Evolutionary conservation across 1,140 invertebrate genomes (phyloP).

Genomic region (Teleogryllus occipitalis): DNA sequence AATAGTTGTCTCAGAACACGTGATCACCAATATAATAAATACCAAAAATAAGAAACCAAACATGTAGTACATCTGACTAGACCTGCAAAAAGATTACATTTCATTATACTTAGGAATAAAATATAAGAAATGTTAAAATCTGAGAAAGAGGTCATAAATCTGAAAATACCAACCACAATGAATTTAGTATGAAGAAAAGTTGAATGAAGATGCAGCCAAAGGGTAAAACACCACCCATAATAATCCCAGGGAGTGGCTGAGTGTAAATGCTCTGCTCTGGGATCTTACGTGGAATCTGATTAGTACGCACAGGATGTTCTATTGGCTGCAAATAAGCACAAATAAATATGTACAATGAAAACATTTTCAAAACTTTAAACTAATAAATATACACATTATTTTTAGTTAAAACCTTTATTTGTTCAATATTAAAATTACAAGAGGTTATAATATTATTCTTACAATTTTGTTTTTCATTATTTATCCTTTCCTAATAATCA

Average conservation of each 20-base stretch:
- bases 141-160: not conserved
- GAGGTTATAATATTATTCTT: no score
- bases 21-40: conserved; percentile 94
- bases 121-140: not conserved
- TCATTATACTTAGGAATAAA: not conserved
- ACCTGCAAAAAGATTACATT: conserved; percentile 42
- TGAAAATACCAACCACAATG: conserved; percentile 67
- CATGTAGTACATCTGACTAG: conserved; percentile 98
- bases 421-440: no score
- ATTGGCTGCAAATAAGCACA: conserved; percentile 54
- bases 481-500: no score
- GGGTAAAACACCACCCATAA: conserved; percentile 97
- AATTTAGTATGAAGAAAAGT: conserved; percentile 97
- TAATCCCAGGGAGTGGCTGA: conserved; percentile 79
- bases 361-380: not conserved
- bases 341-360: not conserved
- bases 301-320: conserved; percentile 94
- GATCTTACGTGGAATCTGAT: conserved; percentile 97
- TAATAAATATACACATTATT: not conserved
- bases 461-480: no score
- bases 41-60: conserved; percentile 98
- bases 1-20: conserved; percentile 97
- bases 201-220: conserved; percentile 99
- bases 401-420: no score
- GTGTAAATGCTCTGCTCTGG: conserved; percentile 97